phyloP scores from a whole-genome alignment of 2,888 invertebrate species.

The Euzetes globulus region DNA sequence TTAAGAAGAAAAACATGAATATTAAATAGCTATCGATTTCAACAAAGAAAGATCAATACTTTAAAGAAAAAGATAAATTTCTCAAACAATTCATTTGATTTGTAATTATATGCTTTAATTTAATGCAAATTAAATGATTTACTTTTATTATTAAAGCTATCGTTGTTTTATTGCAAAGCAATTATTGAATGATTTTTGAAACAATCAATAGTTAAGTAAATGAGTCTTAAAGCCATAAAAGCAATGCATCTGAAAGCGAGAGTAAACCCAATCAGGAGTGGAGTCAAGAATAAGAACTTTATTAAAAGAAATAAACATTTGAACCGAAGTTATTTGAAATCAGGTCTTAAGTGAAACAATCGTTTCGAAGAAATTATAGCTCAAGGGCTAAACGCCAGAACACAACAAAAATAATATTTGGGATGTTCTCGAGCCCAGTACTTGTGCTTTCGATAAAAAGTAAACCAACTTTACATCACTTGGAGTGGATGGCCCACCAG shows the following conservation, averaged over 20 bases:
- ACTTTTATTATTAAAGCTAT: slow-evolving; percentile 11
- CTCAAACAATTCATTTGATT: not conserved
- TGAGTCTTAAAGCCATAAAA: not conserved
- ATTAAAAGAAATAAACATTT: not conserved
- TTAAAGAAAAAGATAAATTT: too few relatives aligned
- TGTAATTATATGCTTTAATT: not conserved
- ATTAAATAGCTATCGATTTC: too few relatives aligned
- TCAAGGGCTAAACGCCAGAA: not conserved
- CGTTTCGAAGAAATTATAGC: not conserved
- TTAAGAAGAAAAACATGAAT: too few relatives aligned
- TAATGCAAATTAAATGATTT: not conserved
- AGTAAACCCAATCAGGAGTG: not conserved
- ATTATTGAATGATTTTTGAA: not conserved
- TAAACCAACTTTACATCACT: not conserved
- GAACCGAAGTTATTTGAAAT: not conserved
- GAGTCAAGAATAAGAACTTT: not conserved
- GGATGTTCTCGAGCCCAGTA: not conserved
- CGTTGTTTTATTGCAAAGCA: not conserved
- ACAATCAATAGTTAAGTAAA: not conserved
- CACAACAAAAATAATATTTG: not conserved
- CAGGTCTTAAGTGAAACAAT: not conserved
- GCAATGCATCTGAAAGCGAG: not conserved
- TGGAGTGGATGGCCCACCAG: not conserved
- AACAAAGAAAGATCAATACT: too few relatives aligned
- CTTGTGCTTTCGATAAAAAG: not conserved